These are phyloP conservation scores for Eurytoma californica DNA, from an alignment of 2,888 invertebrate genomes.

Conservation along the genomic window DNA sequence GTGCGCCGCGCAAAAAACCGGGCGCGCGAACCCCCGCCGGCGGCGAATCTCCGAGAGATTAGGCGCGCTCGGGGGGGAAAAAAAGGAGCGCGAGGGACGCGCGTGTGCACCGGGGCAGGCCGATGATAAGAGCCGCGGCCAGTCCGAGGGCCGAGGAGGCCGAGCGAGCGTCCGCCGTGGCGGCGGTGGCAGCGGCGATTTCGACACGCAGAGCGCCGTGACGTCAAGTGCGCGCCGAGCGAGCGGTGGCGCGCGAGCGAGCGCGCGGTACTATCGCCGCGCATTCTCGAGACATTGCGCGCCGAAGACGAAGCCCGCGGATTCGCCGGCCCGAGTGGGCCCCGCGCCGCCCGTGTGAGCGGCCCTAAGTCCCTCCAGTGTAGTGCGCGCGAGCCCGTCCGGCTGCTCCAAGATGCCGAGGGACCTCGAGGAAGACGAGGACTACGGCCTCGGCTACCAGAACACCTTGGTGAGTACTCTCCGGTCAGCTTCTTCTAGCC, in stretches of 20 bases:
- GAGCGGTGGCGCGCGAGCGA: neutral
- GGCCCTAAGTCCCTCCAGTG: neutral
- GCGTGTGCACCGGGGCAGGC: neutral
- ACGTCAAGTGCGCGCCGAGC: neutral
- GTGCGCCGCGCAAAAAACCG: no score
- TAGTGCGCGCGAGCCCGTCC: neutral
- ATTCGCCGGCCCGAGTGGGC: constrained; percentile 8
- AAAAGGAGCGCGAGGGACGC: neutral
- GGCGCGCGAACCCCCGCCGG: no score
- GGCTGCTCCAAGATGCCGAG: constrained; percentile 23
- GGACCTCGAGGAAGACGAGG: constrained; percentile 77
- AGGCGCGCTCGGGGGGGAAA: no score
- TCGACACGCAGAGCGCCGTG: constrained; percentile 21
- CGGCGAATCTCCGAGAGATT: no score
- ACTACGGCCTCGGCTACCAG: constrained; percentile 83
- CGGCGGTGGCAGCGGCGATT: constrained; percentile 23
- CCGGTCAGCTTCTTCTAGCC: neutral
- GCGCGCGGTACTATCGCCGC: constrained; percentile 1
- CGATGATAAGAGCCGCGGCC: no score
- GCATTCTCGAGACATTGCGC: neutral
- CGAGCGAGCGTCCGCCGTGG: neutral
- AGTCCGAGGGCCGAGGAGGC: no score
- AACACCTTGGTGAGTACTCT: constrained; percentile 81
- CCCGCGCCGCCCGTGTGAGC: neutral
- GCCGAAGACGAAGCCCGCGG: constrained; percentile 4